A percentile compares a stretch with the other conserved stretches of the same genome.
phyloP scores from a whole-genome alignment of 2,113 vertebrate species.

The Ictalurus punctatus region DNA sequence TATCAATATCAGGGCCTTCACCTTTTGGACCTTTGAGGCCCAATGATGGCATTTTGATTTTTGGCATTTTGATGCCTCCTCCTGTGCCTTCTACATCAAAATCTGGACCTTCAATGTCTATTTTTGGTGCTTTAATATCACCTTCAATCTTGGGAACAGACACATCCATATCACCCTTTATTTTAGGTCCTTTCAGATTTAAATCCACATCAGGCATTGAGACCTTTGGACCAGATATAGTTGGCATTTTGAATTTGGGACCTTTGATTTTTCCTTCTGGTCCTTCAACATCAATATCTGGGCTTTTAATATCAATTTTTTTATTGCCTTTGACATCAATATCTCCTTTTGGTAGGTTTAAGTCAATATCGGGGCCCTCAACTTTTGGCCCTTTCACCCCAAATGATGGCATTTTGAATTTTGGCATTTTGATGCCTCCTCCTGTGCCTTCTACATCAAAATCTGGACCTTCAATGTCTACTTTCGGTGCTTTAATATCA shows the following conservation, averaged over 20 bases:
- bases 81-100: conserved; percentile 33
- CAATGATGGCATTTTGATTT: conserved; percentile 50
- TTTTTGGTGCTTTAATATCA: conserved; percentile 37
- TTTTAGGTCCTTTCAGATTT: conserved; percentile 7
- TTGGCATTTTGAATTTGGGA: conserved; percentile 53
- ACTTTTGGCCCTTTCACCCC: conserved; percentile 13
- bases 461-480: conserved; percentile 50
- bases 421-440: conserved; percentile 13
- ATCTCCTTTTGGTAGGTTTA: neutral
- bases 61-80: conserved; percentile 57
- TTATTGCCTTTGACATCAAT: conserved; percentile 28
- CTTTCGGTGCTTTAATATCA: conserved; percentile 35
- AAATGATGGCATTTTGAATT: conserved; percentile 58
- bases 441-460: neutral
- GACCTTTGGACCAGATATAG: conserved; percentile 12
- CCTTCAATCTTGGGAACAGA: conserved; percentile 31
- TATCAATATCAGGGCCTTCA: conserved; percentile 41
- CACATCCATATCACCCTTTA: conserved; percentile 8
- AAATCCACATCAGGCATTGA: conserved; percentile 37
- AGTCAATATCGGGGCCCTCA: neutral
- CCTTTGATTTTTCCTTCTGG: conserved; percentile 53
- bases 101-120: conserved; percentile 45
- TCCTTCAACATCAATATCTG: conserved; percentile 30
- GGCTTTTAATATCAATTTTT: conserved; percentile 13
- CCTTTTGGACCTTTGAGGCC: conserved; percentile 10